A percentile compares a stretch with the other conserved stretches of the same genome.
Conservation (phyloP, 2,113 vertebrate genomes). For the Tangachromis dhanisi region DNA sequence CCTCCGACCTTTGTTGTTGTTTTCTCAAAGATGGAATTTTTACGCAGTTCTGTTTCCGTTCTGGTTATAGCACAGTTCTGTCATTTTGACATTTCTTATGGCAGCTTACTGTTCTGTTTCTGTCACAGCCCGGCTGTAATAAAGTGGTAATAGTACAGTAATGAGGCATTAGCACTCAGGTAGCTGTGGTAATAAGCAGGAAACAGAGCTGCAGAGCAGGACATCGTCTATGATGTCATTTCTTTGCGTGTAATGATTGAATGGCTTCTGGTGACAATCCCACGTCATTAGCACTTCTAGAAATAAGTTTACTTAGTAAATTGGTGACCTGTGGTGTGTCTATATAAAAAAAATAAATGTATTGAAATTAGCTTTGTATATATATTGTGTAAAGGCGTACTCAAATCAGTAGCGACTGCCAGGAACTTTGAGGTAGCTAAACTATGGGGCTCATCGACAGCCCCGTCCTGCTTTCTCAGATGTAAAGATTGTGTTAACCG, state of each 20-base stretch:
- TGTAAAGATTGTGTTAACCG: rapidly evolving
- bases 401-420: neutral
- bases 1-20: neutral
- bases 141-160: neutral
- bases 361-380: neutral
- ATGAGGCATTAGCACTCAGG: neutral
- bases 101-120: neutral
- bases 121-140: neutral
- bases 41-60: neutral
- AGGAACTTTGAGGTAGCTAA: neutral
- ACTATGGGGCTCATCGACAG: neutral
- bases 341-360: neutral
- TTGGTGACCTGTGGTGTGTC: neutral
- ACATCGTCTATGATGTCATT: neutral
- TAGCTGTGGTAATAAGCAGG: neutral
- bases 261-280: neutral
- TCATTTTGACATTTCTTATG: neutral
- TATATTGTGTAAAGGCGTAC: neutral
- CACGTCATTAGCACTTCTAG: neutral
- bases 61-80: neutral
- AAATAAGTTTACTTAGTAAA: neutral
- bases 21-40: neutral
- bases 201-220: neutral
- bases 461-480: neutral
- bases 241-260: neutral